Percentiles rank a stretch among this genome's conserved stretches.
Conservation (phyloP, 1,140 invertebrate genomes). For the Bombus confusus region DNA sequence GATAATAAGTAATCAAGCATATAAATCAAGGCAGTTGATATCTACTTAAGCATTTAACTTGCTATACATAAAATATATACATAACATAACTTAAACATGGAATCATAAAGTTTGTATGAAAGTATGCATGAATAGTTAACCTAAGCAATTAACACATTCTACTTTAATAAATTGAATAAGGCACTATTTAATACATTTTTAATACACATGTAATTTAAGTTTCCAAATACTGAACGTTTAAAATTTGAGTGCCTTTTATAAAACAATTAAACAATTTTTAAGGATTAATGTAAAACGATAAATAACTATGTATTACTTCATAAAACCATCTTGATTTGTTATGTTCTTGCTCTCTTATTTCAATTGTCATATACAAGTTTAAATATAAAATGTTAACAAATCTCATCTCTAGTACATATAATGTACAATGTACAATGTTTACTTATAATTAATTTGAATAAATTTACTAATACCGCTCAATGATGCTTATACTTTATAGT, state of each 20-base stretch:
- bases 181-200: slow-evolving; percentile 33
- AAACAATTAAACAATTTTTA: slow-evolving; percentile 33
- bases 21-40: slow-evolving; percentile 21
- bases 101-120: slow-evolving; percentile 13
- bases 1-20: not conserved
- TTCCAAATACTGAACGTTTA: not conserved
- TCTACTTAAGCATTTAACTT: slow-evolving; percentile 14
- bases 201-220: slow-evolving; percentile 12
- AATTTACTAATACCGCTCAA: slow-evolving; percentile 48
- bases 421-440: slow-evolving; percentile 23
- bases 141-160: not conserved
- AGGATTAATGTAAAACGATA: slow-evolving; percentile 2
- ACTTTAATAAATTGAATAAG: not conserved
- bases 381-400: slow-evolving; percentile 21
- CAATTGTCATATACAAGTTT: slow-evolving; percentile 7
- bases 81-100: not conserved
- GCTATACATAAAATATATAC: not conserved
- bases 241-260: slow-evolving; percentile 25
- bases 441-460: slow-evolving; percentile 47
- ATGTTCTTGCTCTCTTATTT: not conserved
- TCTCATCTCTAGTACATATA: not conserved
- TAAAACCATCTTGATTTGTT: slow-evolving; percentile 20
- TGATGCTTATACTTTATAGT: not conserved
- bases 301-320: slow-evolving; percentile 9
- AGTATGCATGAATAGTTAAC: slow-evolving; percentile 26